Conservation (phyloP, 2,888 invertebrate genomes). For the Rhingia campestris region DNA sequence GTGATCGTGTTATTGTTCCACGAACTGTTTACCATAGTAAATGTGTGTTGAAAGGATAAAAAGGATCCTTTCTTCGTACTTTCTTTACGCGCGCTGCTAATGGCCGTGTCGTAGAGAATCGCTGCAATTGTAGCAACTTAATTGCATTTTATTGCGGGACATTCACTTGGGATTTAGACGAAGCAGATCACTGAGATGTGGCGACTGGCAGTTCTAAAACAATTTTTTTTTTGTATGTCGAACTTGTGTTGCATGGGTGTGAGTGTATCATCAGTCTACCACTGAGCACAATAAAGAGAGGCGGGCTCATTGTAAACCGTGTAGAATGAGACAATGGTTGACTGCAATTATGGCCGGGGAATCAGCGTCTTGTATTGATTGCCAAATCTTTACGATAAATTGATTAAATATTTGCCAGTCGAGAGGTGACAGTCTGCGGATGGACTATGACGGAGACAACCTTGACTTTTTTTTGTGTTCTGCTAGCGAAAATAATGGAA, state of each 20-base stretch:
- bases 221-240: conserved; percentile 3
- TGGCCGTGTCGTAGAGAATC: conserved; percentile 42
- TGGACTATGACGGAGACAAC: background rate
- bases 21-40: conserved; percentile 58
- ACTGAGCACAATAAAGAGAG: conserved; percentile 25
- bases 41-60: conserved; percentile 29
- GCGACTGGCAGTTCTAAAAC: background rate
- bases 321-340: conserved; percentile 43
- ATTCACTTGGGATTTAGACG: conserved; percentile 12
- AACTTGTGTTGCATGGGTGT: background rate
- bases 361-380: background rate
- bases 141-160: conserved; percentile 55
- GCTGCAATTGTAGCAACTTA: conserved; percentile 42
- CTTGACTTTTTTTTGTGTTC: conserved; percentile 21
- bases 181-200: background rate
- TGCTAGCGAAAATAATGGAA: conserved; percentile 18
- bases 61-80: conserved; percentile 37
- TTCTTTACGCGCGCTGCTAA: conserved; percentile 35
- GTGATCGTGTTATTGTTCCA: conserved; percentile 28
- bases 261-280: conserved; percentile 11
- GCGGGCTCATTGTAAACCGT: conserved; percentile 50
- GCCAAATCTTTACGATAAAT: conserved; percentile 25
- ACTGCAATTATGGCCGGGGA: conserved; percentile 54
- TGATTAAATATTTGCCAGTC: conserved; percentile 46
- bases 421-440: background rate